Conservation (phyloP, 2,797 vertebrate genomes). For the Crocodylus rhombifer region DNA sequence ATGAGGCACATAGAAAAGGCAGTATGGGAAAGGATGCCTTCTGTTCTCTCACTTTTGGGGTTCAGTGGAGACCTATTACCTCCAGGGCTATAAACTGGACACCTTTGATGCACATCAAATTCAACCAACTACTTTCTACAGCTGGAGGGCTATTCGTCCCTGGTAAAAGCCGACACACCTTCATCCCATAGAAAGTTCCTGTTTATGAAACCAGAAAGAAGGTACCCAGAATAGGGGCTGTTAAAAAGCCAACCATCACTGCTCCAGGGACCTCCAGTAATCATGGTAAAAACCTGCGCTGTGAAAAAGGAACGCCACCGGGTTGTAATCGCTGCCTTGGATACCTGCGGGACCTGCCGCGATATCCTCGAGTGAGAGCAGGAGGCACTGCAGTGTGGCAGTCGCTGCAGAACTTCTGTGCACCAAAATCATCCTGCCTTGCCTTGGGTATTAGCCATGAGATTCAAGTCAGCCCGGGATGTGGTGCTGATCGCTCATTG, state of each 20-base stretch:
- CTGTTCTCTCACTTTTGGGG: background rate
- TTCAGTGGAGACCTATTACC: background rate
- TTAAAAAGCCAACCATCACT: background rate
- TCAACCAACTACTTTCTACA: fast-evolving
- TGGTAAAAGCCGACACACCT: background rate
- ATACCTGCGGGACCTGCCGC: too few species aligned
- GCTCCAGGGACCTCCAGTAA: background rate
- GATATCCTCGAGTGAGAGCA: too few species aligned
- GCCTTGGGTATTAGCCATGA: background rate
- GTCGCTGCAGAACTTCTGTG: background rate
- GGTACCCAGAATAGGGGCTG: background rate
- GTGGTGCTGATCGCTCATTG: background rate
- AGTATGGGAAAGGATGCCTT: background rate
- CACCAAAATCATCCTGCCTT: background rate
- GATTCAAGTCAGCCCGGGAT: background rate
- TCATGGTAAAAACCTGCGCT: background rate
- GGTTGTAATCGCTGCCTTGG: background rate
- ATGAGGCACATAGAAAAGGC: background rate
- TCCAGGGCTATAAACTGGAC: background rate
- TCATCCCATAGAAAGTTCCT: background rate
- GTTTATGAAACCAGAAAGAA: background rate
- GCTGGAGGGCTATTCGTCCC: background rate
- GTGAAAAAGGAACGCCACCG: background rate
- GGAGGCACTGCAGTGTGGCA: background rate
- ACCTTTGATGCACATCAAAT: background rate